Conservation (phyloP, 2,113 vertebrate genomes). For the Antechinus flavipes region DNA sequence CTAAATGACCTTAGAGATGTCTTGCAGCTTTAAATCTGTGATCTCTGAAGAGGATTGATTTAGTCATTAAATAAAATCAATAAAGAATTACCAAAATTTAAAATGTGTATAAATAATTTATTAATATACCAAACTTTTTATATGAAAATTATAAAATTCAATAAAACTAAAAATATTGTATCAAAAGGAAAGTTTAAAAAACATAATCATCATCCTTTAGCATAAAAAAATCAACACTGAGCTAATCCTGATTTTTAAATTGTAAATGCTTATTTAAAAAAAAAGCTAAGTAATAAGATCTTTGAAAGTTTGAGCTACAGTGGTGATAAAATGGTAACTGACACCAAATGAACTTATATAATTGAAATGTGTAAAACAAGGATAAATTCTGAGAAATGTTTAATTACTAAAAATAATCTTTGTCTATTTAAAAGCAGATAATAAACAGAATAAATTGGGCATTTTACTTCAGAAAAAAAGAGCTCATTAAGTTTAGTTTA, state of each 20-base stretch:
- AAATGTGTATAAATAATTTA: conserved; percentile 71
- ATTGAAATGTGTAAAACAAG: not conserved
- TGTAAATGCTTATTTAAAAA: not conserved
- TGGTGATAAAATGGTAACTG: conserved; percentile 14
- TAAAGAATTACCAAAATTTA: conserved; percentile 67
- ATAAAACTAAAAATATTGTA: conserved; percentile 33
- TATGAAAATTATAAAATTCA: conserved; percentile 68
- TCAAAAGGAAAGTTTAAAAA: not conserved
- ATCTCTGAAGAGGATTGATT: not conserved
- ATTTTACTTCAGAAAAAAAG: conserved; percentile 42
- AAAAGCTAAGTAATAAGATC: not conserved
- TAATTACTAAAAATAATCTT: not conserved
- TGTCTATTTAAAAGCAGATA: conserved; percentile 34
- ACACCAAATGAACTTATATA: not conserved
- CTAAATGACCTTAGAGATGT: not conserved
- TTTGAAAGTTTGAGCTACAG: not conserved
- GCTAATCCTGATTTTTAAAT: not conserved
- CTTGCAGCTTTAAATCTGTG: not conserved
- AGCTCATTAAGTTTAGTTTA: conserved; percentile 81
- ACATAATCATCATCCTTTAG: conserved; percentile 49
- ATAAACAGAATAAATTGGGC: conserved; percentile 68
- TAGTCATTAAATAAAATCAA: conserved; percentile 51
- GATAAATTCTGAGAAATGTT: not conserved
- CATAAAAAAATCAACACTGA: conserved; percentile 24
- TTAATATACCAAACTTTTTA: conserved; percentile 59